These are phyloP conservation scores for Microctonus brassicae DNA, from an alignment of 2,888 invertebrate species.

Conservation along the genomic window DNA sequence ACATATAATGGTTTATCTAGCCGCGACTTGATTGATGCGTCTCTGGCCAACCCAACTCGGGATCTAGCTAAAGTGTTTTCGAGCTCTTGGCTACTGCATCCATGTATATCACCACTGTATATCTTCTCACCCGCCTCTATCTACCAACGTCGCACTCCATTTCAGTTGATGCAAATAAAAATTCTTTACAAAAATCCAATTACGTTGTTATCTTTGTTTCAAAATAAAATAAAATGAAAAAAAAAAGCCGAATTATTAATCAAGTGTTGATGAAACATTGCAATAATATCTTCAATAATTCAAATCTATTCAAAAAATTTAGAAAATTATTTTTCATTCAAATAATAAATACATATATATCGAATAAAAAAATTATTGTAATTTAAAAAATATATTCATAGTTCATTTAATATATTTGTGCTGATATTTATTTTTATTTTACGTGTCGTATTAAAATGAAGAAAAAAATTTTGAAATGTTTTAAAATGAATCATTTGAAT, in stretches of 20 bases:
- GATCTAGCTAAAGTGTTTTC: conserved; percentile 54
- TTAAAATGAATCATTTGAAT: conserved; percentile 8
- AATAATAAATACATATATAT: too few species aligned
- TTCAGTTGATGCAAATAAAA: conserved; percentile 32
- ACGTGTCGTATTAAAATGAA: background rate
- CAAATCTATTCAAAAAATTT: too few species aligned
- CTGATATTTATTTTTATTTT: background rate
- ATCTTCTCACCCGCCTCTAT: conserved; percentile 30
- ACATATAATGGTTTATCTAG: background rate
- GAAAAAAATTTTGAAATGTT: background rate
- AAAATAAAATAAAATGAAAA: background rate
- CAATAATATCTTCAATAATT: too few species aligned
- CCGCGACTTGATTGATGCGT: conserved; percentile 59
- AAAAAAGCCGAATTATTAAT: too few species aligned
- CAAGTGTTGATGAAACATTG: too few species aligned
- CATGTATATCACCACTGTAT: conserved; percentile 20
- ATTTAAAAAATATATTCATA: background rate
- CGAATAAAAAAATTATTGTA: too few species aligned
- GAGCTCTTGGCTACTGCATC: conserved; percentile 48
- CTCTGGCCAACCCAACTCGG: conserved; percentile 50
- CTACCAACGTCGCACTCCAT: conserved; percentile 26
- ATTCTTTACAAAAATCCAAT: conserved; percentile 21
- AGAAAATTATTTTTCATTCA: too few species aligned
- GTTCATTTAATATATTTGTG: background rate
- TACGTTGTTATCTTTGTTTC: background rate